Conservation (phyloP, 2,113 vertebrate genomes). For the Proteles cristata region DNA sequence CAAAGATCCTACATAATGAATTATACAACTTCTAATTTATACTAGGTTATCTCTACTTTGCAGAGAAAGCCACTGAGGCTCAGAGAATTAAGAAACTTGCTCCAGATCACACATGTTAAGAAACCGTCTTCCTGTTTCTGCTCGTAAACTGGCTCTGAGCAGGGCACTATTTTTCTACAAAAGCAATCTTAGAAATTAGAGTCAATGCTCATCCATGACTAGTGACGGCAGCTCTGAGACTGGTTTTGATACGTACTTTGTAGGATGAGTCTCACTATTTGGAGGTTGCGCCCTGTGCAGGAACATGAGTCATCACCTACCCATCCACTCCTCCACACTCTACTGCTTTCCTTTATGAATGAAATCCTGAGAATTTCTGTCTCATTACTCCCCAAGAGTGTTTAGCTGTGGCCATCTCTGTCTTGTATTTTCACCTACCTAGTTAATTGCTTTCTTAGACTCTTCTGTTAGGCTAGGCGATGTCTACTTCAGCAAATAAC, state of each 20-base stretch:
- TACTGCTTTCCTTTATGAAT: conserved; percentile 8
- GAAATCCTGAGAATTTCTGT: conserved; percentile 32
- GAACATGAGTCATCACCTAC: conserved; percentile 26
- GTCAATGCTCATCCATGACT: not conserved
- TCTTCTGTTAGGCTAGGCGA: not conserved
- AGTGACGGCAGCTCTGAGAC: not conserved
- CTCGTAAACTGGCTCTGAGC: not conserved
- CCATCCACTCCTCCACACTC: conserved; percentile 12
- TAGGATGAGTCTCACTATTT: conserved; percentile 16
- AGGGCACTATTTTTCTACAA: not conserved
- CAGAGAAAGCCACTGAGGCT: not conserved
- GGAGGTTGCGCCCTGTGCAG: not conserved
- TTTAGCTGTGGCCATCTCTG: conserved; percentile 6
- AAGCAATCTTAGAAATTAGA: not conserved
- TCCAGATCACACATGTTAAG: not conserved
- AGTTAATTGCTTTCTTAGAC: conserved; percentile 40
- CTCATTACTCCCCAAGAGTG: not conserved
- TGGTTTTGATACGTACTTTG: not conserved
- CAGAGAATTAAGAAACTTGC: not conserved
- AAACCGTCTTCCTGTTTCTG: not conserved
- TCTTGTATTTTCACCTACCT: conserved; percentile 14
- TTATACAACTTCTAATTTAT: not conserved
- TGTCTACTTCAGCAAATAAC: conserved; percentile 34
- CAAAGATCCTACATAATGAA: not conserved
- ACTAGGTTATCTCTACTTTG: not conserved